Percentiles rank a stretch among this genome's conserved stretches.
phyloP scores from a whole-genome alignment of 2,888 invertebrate genomes.

The Brassicogethes aeneus region DNA sequence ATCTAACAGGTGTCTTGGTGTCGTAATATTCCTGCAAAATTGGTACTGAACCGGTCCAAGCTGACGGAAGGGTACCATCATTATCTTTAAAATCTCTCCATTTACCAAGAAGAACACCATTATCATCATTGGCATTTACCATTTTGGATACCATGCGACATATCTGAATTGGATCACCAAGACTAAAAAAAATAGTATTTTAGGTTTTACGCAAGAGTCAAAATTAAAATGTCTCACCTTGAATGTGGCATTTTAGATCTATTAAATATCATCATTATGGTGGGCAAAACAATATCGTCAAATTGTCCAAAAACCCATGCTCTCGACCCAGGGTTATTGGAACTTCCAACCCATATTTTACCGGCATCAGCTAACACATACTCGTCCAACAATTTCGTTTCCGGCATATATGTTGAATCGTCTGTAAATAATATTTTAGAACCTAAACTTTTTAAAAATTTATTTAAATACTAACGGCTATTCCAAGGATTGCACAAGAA shows the following conservation, averaged over 20 bases:
- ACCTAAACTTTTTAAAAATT: no score
- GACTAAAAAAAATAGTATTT: constrained; percentile 24
- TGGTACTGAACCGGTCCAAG: constrained; percentile 73
- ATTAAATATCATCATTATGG: constrained; percentile 52
- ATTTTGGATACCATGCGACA: constrained; percentile 63
- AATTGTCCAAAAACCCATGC: constrained; percentile 83
- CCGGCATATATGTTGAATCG: constrained; percentile 69
- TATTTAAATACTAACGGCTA: constrained; percentile 61
- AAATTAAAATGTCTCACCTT: constrained; percentile 37
- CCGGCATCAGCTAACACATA: constrained; percentile 74
- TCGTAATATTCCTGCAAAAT: constrained; percentile 64
- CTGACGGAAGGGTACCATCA: constrained; percentile 66
- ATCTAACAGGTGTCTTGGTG: constrained; percentile 57
- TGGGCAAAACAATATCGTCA: constrained; percentile 59
- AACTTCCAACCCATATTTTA: constrained; percentile 75
- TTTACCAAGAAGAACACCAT: constrained; percentile 57
- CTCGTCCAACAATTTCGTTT: constrained; percentile 59
- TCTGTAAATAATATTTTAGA: constrained; percentile 46
- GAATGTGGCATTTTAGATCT: constrained; percentile 51
- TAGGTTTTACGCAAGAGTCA: not conserved
- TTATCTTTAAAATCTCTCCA: constrained; percentile 69
- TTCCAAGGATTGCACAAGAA: constrained; percentile 79
- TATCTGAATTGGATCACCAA: constrained; percentile 64
- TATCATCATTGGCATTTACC: constrained; percentile 68
- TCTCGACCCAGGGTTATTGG: constrained; percentile 61